Evolutionary conservation across 2,113 vertebrate species (phyloP), one percentile per base, ranked within the genome.

Genomic region (Passerina amoena): DNA sequence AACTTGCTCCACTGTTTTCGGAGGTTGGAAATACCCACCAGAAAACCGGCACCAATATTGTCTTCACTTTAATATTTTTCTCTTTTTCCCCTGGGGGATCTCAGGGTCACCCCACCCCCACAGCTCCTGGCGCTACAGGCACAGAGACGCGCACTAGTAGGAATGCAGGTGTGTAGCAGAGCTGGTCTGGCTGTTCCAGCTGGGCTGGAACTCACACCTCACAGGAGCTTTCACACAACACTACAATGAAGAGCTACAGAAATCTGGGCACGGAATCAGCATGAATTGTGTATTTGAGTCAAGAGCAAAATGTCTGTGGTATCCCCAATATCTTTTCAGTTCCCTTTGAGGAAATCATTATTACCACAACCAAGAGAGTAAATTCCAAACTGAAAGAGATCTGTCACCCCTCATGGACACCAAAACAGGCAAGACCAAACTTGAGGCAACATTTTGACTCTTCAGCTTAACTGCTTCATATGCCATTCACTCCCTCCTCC

Each of bases 91-190:
- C 12, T 1, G 2, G 11, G 17, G 14, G 3, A 78, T 24, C 25
- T 70, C 40, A 65, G 30, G 25, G 37, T n/a, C 45, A 81, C 12
- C 9, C 6, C 59, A 60, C 14, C 21, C 7, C 11, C 27, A 31
- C 0, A 0, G 56, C 7, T 40, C 28, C 35, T 51, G n/a, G 9
- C 44, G 54, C 50, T 40, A 44, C 13, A 59, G 31, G 48, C 63
- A 73, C 21, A 88, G 68, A 54, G 38, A 70, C 1, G 2, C 4
- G 5, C 0, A 0, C 37, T 65, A 4, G 4, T 24, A 79, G 47
- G n/a, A 63, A 63, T 11, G 27, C 25, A 63, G 27, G 30, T 3
- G 1, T 18, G 40, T 4, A 72, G 35, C 66, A 76, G 53, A 79
- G 57, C 61, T 54, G 25, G 14, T 30, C 35, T 42, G 30, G 31